Conservation (phyloP, 2,888 invertebrate genomes). For the Eumerus sabulonum region DNA sequence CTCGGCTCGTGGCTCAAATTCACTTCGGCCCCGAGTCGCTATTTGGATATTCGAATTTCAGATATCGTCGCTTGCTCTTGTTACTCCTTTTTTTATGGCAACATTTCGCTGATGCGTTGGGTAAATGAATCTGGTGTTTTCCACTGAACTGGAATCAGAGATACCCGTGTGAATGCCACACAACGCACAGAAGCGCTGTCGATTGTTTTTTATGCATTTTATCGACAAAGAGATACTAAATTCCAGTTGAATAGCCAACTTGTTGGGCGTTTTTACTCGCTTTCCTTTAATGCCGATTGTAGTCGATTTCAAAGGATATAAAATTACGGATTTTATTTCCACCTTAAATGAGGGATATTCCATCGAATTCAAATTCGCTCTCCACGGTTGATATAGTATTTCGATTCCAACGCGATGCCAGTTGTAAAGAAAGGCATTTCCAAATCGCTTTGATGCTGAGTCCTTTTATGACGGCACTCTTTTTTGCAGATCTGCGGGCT, state of each 20-base stretch:
- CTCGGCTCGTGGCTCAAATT: too few species aligned
- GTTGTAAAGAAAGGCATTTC: too few species aligned
- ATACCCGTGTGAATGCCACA: constrained; percentile 8
- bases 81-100: constrained; percentile 60
- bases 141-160: constrained; percentile 62
- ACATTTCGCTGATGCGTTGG: constrained; percentile 61
- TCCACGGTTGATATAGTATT: too few species aligned
- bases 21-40: too few species aligned
- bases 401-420: too few species aligned
- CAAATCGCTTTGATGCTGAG: too few species aligned
- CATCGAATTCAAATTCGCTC: too few species aligned
- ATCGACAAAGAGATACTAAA: constrained; percentile 30
- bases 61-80: too few species aligned
- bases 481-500: too few species aligned
- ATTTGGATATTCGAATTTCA: background rate
- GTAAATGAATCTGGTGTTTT: constrained; percentile 60
- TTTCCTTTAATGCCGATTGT: background rate
- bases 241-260: constrained; percentile 48
- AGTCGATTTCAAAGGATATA: constrained; percentile 11
- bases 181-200: background rate
- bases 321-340: constrained; percentile 1
- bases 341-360: too few species aligned
- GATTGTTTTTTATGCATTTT: constrained; percentile 1
- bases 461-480: too few species aligned
- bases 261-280: constrained; percentile 4